Evolutionary conservation across 2,797 vertebrate genomes (phyloP).

Genomic region (Takifugu rubripes): DNA sequence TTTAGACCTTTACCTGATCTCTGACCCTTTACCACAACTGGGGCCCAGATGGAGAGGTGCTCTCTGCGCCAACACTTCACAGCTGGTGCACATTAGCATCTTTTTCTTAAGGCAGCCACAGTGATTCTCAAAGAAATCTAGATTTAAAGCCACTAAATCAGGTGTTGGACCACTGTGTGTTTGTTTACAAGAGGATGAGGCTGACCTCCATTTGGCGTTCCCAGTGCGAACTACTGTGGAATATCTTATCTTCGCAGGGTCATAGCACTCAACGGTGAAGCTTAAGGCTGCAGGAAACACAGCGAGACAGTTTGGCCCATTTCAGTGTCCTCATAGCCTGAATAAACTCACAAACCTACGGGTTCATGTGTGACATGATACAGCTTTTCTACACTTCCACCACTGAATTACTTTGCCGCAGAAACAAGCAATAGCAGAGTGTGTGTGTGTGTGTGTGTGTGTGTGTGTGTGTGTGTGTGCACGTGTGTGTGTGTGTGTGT

Average conservation of each 20-base stretch:
- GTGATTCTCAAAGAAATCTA: neutral
- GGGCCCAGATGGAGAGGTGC: constrained; percentile 34
- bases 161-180: constrained; percentile 10
- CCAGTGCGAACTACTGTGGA: constrained; percentile 24
- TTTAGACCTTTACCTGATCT: constrained; percentile 28
- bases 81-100: too few species aligned
- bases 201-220: constrained; percentile 26
- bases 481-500: neutral
- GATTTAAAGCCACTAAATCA: constrained; percentile 11
- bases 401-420: constrained; percentile 9
- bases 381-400: constrained; percentile 17
- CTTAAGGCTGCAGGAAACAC: constrained; percentile 15
- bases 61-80: constrained; percentile 13
- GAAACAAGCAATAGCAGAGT: constrained; percentile 14
- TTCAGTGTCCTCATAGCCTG: constrained; percentile 6
- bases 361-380: constrained; percentile 11
- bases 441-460: constrained; percentile 9
- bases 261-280: constrained; percentile 8
- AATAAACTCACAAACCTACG: constrained; percentile 24
- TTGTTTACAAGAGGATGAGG: constrained; percentile 29
- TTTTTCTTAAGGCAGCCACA: neutral
- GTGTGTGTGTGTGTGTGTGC: constrained; percentile 10
- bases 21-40: constrained; percentile 32
- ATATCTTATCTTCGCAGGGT: constrained; percentile 29
- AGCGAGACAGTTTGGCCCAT: constrained; percentile 20